phyloP scores from a whole-genome alignment of 2,888 invertebrate species.

The Cephus pygmeus region DNA sequence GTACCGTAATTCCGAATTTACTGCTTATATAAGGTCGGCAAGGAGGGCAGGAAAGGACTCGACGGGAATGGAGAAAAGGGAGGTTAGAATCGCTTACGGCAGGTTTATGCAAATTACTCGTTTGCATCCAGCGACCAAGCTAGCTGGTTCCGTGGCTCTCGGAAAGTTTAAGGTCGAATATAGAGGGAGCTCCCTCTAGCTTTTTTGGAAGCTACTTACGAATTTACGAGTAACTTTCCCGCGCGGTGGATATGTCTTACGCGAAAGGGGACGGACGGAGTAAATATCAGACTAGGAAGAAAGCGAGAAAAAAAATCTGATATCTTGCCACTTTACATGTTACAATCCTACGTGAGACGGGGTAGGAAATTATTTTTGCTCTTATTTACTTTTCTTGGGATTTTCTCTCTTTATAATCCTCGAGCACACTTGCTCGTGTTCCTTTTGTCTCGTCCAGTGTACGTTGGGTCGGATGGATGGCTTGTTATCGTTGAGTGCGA shows the following conservation, averaged over 20 bases:
- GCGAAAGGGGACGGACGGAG: background rate
- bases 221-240: background rate
- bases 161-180: background rate
- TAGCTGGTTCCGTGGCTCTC: background rate
- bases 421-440: too few species aligned
- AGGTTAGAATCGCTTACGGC: slow-evolving; percentile 33
- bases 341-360: too few species aligned
- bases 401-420: too few species aligned
- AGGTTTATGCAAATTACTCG: slow-evolving; percentile 39
- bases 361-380: too few species aligned
- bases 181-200: background rate
- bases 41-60: background rate
- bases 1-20: slow-evolving; percentile 42
- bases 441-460: too few species aligned
- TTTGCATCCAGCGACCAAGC: background rate
- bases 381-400: too few species aligned
- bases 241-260: background rate
- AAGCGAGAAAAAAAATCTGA: background rate
- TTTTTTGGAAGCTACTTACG: background rate
- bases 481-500: too few species aligned
- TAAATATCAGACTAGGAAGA: background rate
- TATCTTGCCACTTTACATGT: background rate
- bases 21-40: slow-evolving; percentile 33
- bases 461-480: too few species aligned
- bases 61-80: slow-evolving; percentile 13